Evolutionary conservation across 2,888 invertebrate genomes (phyloP).

Genomic region (Empis stercorea): DNA sequence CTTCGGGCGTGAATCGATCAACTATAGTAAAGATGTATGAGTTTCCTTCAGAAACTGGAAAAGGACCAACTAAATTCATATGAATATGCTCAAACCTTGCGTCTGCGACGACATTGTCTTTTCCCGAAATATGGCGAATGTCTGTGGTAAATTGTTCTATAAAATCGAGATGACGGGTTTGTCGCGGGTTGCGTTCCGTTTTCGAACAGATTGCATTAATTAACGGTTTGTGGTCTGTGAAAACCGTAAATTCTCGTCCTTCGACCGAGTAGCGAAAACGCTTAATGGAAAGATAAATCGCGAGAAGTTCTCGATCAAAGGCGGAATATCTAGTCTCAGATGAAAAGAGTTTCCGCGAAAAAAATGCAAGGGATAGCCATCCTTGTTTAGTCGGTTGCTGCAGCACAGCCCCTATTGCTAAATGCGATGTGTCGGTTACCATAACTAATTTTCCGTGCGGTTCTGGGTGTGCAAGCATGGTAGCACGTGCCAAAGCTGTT

Average conservation of each 20-base stretch:
- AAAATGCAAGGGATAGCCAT: slow-evolving; percentile 2
- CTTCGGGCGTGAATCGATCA: slow-evolving; percentile 12
- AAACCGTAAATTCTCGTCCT: slow-evolving; percentile 1
- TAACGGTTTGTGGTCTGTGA: slow-evolving; percentile 7
- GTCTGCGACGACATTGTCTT: slow-evolving; percentile 4
- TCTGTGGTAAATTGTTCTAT: slow-evolving; percentile 2
- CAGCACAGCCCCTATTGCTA: slow-evolving; percentile 1
- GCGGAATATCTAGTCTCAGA: slow-evolving; percentile 1
- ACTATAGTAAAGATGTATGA: slow-evolving; percentile 9
- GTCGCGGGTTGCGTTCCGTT: slow-evolving; percentile 1
- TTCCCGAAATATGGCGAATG: neutral
- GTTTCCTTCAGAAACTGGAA: slow-evolving; percentile 15
- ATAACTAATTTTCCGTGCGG: neutral
- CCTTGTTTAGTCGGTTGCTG: neutral
- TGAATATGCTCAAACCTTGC: slow-evolving; percentile 16
- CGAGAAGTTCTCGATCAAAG: slow-evolving; percentile 5
- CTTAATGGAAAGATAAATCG: neutral
- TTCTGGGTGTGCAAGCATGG: neutral
- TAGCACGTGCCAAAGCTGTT: neutral
- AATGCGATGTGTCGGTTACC: neutral
- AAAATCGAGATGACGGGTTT: neutral
- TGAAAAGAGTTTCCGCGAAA: neutral
- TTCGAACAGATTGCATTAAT: neutral
- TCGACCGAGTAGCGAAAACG: slow-evolving; percentile 6
- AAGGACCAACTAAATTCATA: slow-evolving; percentile 25